Percentiles rank a stretch among this genome's conserved stretches.
These are phyloP conservation scores for Zygaena filipendulae DNA, from an alignment of 2,888 invertebrate species.

Conservation along the genomic window DNA sequence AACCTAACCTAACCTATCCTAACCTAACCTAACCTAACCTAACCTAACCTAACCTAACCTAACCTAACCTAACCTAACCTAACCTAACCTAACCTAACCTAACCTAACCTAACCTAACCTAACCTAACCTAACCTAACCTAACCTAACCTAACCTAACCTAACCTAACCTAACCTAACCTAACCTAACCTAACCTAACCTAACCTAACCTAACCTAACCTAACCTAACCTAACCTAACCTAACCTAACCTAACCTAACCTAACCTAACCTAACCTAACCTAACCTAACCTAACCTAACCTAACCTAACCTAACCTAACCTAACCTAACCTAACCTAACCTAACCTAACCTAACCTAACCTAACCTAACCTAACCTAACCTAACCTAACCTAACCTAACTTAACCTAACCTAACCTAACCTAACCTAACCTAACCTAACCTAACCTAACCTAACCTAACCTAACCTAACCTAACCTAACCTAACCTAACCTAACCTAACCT, in stretches of 20 bases:
- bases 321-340: constrained; percentile 11
- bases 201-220: constrained; percentile 16
- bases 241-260: constrained; percentile 16
- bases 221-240: constrained; percentile 16
- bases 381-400: constrained; percentile 10
- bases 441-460: constrained; percentile 1
- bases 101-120: constrained; percentile 17
- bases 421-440: constrained; percentile 1
- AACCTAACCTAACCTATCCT: constrained; percentile 16
- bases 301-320: constrained; percentile 12
- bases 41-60: constrained; percentile 17
- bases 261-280: constrained; percentile 17
- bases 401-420: constrained; percentile 1
- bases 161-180: constrained; percentile 9
- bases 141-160: constrained; percentile 17
- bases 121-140: constrained; percentile 18
- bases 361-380: constrained; percentile 8
- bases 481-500: not conserved
- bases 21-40: constrained; percentile 19
- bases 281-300: constrained; percentile 15
- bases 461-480: not conserved
- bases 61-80: constrained; percentile 16
- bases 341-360: constrained; percentile 12
- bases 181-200: constrained; percentile 16
- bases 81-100: constrained; percentile 19